Base-by-base conservation (phyloP, 2,888 invertebrate species). In the Pristionchus mayeri region DNA sequence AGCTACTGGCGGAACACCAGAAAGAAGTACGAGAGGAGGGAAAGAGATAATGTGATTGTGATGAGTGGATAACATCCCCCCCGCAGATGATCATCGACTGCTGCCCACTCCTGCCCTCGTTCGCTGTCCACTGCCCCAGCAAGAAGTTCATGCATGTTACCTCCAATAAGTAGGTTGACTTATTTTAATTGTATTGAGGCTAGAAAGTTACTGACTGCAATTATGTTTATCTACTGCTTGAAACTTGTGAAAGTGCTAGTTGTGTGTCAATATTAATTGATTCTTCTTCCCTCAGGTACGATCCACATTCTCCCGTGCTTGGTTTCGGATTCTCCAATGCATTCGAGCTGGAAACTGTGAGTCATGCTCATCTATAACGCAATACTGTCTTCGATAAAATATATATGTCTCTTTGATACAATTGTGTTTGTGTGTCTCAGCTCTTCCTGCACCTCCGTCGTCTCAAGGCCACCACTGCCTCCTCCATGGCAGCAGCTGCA, bases 61-160 rank as follows among this genome's bases (percentile, higher is more conserved):
- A 24, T 54, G 4, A 21, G 2, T 57, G 13, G n/a, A 30, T 40
- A 18, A 24, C 9, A 7, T 60, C n/a, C n/a, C n/a, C n/a, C n/a
- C n/a, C n/a, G 0, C 40, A 82, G 81, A 52, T 82, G 63, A 63
- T 82, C 44, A 82, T 82, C 44, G 44, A 60, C 40, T 63, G 63
- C 30, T 82, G 81, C 24, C 63, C 81, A 9, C 63, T 82, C 7
- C 81, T 82, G 18, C 81, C 81, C 27, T 82, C 81, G 48, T 82
- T 82, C 81, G 63, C 81, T 2, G 81, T 82, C 3, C 81, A 82
- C 40, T 82, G 81, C 21, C 81, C 81, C 44, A 82, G 81, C 81
- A 82, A 82, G 81, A 82, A 82, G 81, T 82, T 82, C 81, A 60
- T 82, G 63, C 81, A 82, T 48, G 63, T 82, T 44, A 82, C 48